Evolutionary conservation across 2,888 invertebrate genomes (phyloP), one percentile per base, ranked within the genome.

Genomic region (Dromius quadrimaculatus): DNA sequence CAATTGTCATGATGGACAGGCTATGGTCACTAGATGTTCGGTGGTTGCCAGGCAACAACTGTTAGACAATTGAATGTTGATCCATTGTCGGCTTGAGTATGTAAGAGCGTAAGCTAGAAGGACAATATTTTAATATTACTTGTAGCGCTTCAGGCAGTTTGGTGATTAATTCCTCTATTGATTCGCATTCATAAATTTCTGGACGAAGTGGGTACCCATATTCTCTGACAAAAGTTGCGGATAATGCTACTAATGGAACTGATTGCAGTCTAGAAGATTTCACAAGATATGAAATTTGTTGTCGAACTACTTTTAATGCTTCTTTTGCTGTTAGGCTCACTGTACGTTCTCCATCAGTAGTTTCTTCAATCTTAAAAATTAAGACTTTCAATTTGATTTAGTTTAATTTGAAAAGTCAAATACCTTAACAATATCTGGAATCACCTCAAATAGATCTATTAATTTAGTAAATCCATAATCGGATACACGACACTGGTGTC

Each of bases 401-500:
- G 9, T 47, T 6, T 15, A 63, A 43, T 43, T 6, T 6, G 4
- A n/a, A n/a, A n/a, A n/a, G n/a, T 36, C 1, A 36, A 36, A 79
- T 77, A 91, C 89, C 78, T 89, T 81, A 34, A 95, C 91, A 1
- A 92, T 86, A 54, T 95, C 90, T 0, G 94, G 91, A 73, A 97
- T 93, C 28, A 95, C 89, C 80, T 97, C 97, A 83, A 98, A 93
- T 15, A 98, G 85, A 80, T 97, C 97, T 41, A 93, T 91, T 8
- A 98, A 86, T 82, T 97, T 97, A 0, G 91, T 89, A 79, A 97
- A 97, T 4, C 97, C 97, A 83, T 95, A 97, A 82, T 96, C 94
- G 1, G 95, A 91, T 1, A 97, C 92, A 65, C 93, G 91, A 76
- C 97, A 93, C 80, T 97, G 97, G 72, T 92, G 89, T 0, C 94